Evolutionary conservation across 2,113 vertebrate genomes (phyloP), one percentile per base, ranked within the genome.

Genomic region (Dunckerocampus dactyliophorus): DNA sequence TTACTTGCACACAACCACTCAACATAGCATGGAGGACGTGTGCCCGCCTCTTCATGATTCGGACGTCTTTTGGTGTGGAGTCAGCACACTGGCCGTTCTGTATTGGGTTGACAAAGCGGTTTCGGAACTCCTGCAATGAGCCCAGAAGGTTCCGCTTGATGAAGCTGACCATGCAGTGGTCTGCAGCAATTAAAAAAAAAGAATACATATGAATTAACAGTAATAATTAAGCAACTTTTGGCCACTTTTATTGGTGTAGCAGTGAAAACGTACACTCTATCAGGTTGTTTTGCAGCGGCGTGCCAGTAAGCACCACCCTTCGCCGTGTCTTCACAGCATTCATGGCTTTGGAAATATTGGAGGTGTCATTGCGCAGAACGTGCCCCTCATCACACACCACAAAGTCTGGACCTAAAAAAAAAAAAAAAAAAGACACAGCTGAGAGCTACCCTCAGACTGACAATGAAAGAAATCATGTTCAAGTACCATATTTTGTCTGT

Each of bases 91-190:
- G 95, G 52, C 97, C 97, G 0, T 98, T 98, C 82, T 98, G 92
- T 39, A 99, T 98, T 20, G 97, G 97, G 79, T 99, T 99, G 69
- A 99, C 97, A 69, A 98, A 98, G n/a, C 95, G 90, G 83, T 99
- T 98, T 48, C 94, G 84, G 81, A 99, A 99, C 65, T 99, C 97
- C 6, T 91, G 86, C 76, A 93, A 81, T 1, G 96, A 99, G 50
- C 97, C 97, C 16, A 99, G 89, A 53, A 99, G 92, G 83, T 98
- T 98, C 87, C 92, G 94, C 87, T 99, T 99, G 81, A 98, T 96
- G 80, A 98, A 98, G 72, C 89, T 96, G 54, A 98, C 95, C 96
- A 99, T 99, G 88, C 95, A 98, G 86, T 99, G 95, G 87, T 99
- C 97, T 92, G 72, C 8, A 46, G 71, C 8, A 61, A 12, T 7